Evolutionary conservation across 1,140 invertebrate species (phyloP), one percentile per base, ranked within the genome.

Genomic region (Hypothenemus hampei): DNA sequence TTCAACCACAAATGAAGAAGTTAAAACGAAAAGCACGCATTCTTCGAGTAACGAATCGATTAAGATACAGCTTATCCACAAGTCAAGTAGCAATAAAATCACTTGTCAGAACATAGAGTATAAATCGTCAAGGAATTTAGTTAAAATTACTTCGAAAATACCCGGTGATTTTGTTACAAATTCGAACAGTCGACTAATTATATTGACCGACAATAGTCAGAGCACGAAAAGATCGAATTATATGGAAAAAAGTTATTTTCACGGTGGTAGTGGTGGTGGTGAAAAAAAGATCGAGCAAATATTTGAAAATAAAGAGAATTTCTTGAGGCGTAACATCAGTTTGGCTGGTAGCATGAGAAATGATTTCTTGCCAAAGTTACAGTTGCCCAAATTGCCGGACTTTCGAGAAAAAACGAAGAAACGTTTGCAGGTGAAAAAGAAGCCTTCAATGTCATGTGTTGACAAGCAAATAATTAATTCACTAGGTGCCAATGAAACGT

Each of bases 91-190:
- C 15, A 36, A 61, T 18, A 51, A 40, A 31, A 36, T 61, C 8
- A 48, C 39, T 31, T 37, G 52, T 3, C 50, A 58, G 19, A 53
- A 43, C 13, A 39, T 61, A 2, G 44, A 57, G 18, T 61, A 45
- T 20, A 43, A 54, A 11, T 57, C 54, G 7, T 54, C 55, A 8
- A 5, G 35, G 11, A 54, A 58, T 20, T 21, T 52, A 20, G 39
- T 61, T 8, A 61, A 47, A 36, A 61, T 61, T 21, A 57, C 55
- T 8, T 58, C 59, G 1, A 54, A 40, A 36, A 23, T n/a, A 13
- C 37, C 26, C 3, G 16, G 24, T n/a, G n/a, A n/a, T n/a, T n/a
- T n/a, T n/a, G n/a, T n/a, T n/a, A n/a, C n/a, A n/a, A n/a, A n/a
- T n/a, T n/a, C n/a, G 2, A 37, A n/a, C n/a, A 52, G 31, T 1